These are phyloP conservation scores for Chelonus insularis DNA, from an alignment of 1,140 invertebrate genomes.

Conservation along the genomic window DNA sequence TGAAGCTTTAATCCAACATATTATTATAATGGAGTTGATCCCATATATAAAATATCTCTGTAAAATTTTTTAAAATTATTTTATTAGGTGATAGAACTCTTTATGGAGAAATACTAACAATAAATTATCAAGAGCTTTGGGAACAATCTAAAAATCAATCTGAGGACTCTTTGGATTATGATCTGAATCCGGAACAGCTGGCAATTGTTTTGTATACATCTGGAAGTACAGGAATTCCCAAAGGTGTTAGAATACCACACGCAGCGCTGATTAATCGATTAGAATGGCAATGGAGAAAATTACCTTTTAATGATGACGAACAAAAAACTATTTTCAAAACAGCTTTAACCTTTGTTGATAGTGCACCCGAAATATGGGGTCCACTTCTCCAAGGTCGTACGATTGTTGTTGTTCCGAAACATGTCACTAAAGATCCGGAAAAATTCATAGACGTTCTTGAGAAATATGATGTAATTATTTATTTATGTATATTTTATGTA, in stretches of 20 bases:
- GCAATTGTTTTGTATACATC: slow-evolving; percentile 89
- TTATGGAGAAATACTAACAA: slow-evolving; percentile 48
- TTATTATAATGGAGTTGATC: neutral
- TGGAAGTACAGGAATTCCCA: slow-evolving; percentile 89
- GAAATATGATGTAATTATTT: slow-evolving; percentile 65
- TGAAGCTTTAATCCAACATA: neutral
- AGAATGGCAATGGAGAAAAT: slow-evolving; percentile 80
- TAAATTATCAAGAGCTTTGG: slow-evolving; percentile 58
- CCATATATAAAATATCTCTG: slow-evolving; percentile 12
- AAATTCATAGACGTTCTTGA: slow-evolving; percentile 69
- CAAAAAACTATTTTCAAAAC: slow-evolving; percentile 81
- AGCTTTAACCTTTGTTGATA: slow-evolving; percentile 86
- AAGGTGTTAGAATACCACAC: slow-evolving; percentile 83
- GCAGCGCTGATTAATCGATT: slow-evolving; percentile 77
- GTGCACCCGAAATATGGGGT: slow-evolving; percentile 83
- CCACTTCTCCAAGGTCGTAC: slow-evolving; percentile 73
- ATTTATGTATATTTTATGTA: neutral
- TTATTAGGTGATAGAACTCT: slow-evolving; percentile 42
- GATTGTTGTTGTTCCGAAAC: slow-evolving; percentile 72
- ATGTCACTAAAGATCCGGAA: slow-evolving; percentile 74
- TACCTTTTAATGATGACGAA: slow-evolving; percentile 72
- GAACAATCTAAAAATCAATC: slow-evolving; percentile 53
- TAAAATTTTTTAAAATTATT: neutral
- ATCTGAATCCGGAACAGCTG: slow-evolving; percentile 56
- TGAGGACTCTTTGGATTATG: slow-evolving; percentile 41